Evolutionary conservation across 2,797 vertebrate genomes (phyloP).

Genomic region (Meriones psammophilus): DNA sequence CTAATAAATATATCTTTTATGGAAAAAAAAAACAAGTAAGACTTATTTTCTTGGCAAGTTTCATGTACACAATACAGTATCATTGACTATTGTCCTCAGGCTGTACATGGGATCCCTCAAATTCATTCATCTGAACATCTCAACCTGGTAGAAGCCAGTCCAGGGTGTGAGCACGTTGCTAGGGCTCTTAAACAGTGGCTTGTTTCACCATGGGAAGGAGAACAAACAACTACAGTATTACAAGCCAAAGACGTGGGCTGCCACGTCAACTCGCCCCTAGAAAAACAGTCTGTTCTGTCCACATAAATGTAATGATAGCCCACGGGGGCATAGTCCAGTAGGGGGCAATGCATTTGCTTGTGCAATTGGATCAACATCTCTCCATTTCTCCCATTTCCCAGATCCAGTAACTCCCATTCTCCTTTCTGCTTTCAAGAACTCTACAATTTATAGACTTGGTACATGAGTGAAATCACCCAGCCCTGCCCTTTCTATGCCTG

Average conservation of each 20-base stretch:
- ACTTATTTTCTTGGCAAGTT: background rate
- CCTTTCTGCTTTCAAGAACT: background rate
- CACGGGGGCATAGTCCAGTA: too few species aligned
- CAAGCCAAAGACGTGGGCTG: background rate
- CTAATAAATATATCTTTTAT: background rate
- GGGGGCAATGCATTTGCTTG: background rate
- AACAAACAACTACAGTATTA: background rate
- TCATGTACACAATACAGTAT: background rate
- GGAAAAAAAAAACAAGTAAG: background rate
- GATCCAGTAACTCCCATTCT: too few species aligned
- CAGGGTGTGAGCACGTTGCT: background rate
- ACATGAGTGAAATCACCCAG: background rate
- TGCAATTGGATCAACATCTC: too few species aligned
- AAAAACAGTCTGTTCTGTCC: background rate
- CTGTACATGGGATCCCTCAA: background rate
- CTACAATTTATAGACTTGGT: accelerated
- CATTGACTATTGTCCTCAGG: too few species aligned
- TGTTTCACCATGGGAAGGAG: background rate
- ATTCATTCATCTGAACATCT: too few species aligned
- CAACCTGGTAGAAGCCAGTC: background rate
- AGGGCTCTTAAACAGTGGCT: background rate
- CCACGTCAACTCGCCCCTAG: background rate
- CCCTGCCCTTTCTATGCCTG: background rate
- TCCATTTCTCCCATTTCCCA: background rate
- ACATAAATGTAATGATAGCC: background rate